Evolutionary conservation across 2,888 invertebrate species (phyloP), one percentile per base, ranked within the genome.

Genomic region (Lithophane semibrunnea): DNA sequence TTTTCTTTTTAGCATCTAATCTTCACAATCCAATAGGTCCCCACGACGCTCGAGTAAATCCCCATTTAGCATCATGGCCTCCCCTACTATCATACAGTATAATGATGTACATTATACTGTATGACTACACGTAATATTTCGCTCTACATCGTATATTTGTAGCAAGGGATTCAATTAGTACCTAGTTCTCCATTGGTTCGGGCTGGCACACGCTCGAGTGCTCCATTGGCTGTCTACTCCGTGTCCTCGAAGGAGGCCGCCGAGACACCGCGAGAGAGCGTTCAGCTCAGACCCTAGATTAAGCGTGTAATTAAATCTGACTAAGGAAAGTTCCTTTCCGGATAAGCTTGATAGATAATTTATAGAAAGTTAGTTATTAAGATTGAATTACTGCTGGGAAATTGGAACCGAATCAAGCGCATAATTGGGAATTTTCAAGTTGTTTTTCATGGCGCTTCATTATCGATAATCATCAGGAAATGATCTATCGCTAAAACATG

Each of bases 241-340:
- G 64, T n/a, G 56, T 21, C 4, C 54, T n/a, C 44, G 21, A 16
- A n/a, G 37, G 49, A 65, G 67, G 70, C n/a, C 56, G 37, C 24
- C 66, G 77, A 69, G 64, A 56, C 44, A 71, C 56, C 42, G 66
- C 73, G 77, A 82, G 85, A 83, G 77, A 82, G 76, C 69, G 79
- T 68, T 73, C 79, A 72, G 74, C 74, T 65, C 66, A 77, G 75
- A 76, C 68, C 69, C 75, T 67, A 80, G 72, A 87, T 80, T 82
- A 82, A 83, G 73, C 81, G 77, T 79, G 79, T 86, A 77, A 88
- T 87, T 88, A 84, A 79, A 80, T 80, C 79, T 77, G 82, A 76
- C 80, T 78, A 54, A 77, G 75, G 84, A 84, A 87, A 88, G 88
- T 86, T 77, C 70, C 75, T 80, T 76, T 61, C 77, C 78, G 63